Conservation (phyloP, 1,140 invertebrate genomes). For the Tenebrio molitor region DNA sequence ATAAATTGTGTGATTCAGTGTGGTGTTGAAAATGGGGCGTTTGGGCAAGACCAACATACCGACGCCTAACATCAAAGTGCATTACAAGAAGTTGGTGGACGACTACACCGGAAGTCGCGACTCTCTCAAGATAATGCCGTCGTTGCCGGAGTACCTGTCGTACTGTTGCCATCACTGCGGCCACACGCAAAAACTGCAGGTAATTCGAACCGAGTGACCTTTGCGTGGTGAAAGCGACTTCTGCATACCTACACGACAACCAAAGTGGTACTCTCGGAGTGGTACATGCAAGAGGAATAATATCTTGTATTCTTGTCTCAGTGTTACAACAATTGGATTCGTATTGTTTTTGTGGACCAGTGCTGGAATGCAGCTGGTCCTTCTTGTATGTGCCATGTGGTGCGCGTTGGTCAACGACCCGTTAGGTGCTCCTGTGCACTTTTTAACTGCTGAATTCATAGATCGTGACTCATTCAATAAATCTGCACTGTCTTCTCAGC, state of each 20-base stretch:
- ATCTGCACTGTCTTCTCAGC: neutral
- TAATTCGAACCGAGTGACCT: constrained; percentile 63
- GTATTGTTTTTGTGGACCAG: constrained; percentile 51
- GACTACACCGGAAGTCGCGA: constrained; percentile 66
- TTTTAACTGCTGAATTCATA: constrained; percentile 30
- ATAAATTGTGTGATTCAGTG: constrained; percentile 15
- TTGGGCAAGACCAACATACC: constrained; percentile 66
- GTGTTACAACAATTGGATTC: constrained; percentile 28
- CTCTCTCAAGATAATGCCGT: constrained; percentile 63
- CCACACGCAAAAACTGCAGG: constrained; percentile 75
- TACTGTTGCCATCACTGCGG: constrained; percentile 77
- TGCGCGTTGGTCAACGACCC: constrained; percentile 51
- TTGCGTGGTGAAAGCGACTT: constrained; percentile 40
- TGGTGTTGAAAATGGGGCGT: constrained; percentile 67
- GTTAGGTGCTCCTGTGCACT: constrained; percentile 1
- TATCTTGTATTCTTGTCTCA: neutral
- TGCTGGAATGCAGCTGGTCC: constrained; percentile 50
- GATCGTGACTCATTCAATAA: constrained; percentile 39
- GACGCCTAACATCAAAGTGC: constrained; percentile 70
- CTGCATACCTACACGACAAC: constrained; percentile 23
- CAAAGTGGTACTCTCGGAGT: constrained; percentile 28
- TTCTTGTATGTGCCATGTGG: constrained; percentile 50
- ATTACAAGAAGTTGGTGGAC: constrained; percentile 74
- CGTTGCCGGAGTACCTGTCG: constrained; percentile 73
- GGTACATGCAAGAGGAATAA: neutral